Evolutionary conservation across 2,113 vertebrate species (phyloP).

Genomic region (Pogona vitticeps): DNA sequence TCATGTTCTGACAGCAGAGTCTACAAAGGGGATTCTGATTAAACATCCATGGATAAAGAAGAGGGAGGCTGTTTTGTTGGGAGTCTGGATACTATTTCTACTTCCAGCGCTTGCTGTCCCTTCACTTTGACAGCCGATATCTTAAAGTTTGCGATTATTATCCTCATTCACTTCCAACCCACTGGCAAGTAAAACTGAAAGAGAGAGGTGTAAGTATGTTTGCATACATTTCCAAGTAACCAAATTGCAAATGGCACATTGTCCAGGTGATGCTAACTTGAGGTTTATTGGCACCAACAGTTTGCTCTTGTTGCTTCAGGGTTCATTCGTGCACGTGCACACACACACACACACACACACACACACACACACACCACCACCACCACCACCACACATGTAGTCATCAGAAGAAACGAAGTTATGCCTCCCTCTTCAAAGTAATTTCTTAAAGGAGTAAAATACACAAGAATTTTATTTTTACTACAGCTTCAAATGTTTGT

Average conservation of each 20-base stretch:
- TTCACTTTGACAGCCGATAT: neutral
- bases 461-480: neutral
- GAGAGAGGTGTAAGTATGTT: neutral
- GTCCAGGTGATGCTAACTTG: neutral
- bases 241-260: neutral
- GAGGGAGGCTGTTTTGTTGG: no score
- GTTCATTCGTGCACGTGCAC: neutral
- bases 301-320: constrained; percentile 17
- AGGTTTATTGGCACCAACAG: neutral
- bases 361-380: no score
- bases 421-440: neutral
- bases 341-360: neutral
- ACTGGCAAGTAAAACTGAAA: neutral
- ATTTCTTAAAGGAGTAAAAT: neutral
- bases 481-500: neutral
- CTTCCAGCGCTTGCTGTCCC: no score
- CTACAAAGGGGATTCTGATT: no score
- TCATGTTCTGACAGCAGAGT: no score
- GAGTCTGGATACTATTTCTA: no score
- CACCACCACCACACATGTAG: no score
- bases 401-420: constrained; percentile 1
- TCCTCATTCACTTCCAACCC: constrained; percentile 7
- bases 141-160: constrained; percentile 4
- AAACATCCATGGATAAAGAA: no score
- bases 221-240: neutral